These are phyloP conservation scores for Drosophila serrata DNA, from an alignment of 1,140 invertebrate species.

Conservation along the genomic window DNA sequence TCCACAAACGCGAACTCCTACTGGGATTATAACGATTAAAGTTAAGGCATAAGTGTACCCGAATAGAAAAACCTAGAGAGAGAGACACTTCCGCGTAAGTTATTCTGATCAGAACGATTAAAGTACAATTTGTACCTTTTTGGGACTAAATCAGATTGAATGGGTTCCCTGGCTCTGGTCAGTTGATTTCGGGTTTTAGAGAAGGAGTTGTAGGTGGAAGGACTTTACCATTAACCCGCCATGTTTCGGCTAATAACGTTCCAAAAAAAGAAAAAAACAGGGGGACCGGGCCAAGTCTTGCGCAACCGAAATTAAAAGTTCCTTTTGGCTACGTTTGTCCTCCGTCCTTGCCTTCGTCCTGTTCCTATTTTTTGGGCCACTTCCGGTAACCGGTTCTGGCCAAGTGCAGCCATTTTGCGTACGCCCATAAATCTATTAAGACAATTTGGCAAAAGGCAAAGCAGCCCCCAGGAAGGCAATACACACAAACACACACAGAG, in stretches of 20 bases:
- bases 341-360: not conserved
- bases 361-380: conserved; percentile 18
- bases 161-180: conserved; percentile 10
- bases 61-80: not conserved
- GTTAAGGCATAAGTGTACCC: conserved; percentile 9
- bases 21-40: conserved; percentile 46
- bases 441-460: conserved; percentile 73
- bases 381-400: conserved; percentile 50
- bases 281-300: conserved; percentile 32
- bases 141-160: not conserved
- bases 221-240: conserved; percentile 46
- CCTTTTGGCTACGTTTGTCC: conserved; percentile 10
- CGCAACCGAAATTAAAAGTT: conserved; percentile 77
- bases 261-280: too few species aligned
- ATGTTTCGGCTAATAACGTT: conserved; percentile 45
- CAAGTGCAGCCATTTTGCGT: conserved; percentile 81
- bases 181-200: conserved; percentile 24
- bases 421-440: conserved; percentile 80
- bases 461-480: conserved; percentile 25
- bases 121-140: conserved; percentile 15
- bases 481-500: not conserved
- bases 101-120: conserved; percentile 25
- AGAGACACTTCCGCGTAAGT: conserved; percentile 1
- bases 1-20: conserved; percentile 2
- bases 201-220: not conserved